These are phyloP conservation scores for Sebastes kiyomatsui DNA, from an alignment of 2,797 vertebrate species.

Conservation along the genomic window DNA sequence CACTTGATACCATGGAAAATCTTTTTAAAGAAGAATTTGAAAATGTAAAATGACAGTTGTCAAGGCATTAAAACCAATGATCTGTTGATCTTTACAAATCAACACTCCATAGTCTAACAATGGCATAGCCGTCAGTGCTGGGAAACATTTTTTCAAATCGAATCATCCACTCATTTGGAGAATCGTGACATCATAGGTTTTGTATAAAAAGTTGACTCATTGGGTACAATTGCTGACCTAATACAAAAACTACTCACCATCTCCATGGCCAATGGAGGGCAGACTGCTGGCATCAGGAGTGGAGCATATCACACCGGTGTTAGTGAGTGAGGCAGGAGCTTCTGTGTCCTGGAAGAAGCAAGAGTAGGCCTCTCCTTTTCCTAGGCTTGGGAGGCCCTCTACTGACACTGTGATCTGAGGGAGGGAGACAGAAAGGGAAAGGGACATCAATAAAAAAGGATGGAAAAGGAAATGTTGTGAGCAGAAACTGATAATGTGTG, in stretches of 20 bases:
- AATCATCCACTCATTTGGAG: not conserved
- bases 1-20: no score
- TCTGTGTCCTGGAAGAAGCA: slow-evolving; percentile 92
- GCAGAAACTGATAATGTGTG: not conserved
- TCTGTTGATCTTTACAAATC: not conserved
- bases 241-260: slow-evolving; percentile 81
- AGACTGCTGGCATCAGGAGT: slow-evolving; percentile 87
- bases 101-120: no score
- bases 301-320: slow-evolving; percentile 87
- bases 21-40: not conserved
- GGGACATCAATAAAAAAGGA: not conserved
- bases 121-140: not conserved
- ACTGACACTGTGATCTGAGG: slow-evolving; percentile 88
- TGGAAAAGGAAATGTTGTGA: not conserved
- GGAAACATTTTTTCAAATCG: not conserved
- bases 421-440: not conserved
- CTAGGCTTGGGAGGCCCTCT: slow-evolving; percentile 86
- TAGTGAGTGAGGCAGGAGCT: slow-evolving; percentile 85
- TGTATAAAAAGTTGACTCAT: not conserved
- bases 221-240: not conserved
- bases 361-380: slow-evolving; percentile 87
- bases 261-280: slow-evolving; percentile 84
- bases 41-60: not conserved
- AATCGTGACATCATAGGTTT: not conserved
- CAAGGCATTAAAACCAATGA: not conserved